Evolutionary conservation across 2,888 invertebrate genomes (phyloP).

Genomic region (Melanchra persicariae): DNA sequence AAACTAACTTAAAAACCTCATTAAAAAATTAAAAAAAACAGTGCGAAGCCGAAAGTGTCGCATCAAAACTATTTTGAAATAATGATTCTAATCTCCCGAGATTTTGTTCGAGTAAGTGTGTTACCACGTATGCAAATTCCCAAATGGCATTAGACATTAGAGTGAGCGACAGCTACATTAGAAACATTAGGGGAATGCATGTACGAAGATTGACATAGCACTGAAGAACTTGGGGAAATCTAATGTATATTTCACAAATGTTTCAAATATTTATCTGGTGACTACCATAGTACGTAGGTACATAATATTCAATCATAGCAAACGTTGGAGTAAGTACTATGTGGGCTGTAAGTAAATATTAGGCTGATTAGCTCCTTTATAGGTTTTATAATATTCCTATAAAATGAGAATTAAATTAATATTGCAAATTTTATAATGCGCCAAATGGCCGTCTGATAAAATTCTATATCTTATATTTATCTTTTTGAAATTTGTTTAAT

Average conservation of each 20-base stretch:
- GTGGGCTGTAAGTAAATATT: too few species aligned
- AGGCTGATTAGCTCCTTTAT: too few species aligned
- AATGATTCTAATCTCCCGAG: conserved; percentile 16
- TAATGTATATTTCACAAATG: conserved; percentile 15
- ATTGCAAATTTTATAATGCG: too few species aligned
- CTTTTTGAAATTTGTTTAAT: too few species aligned
- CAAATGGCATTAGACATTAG: conserved; percentile 56
- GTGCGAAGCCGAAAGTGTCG: neutral
- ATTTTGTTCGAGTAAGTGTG: conserved; percentile 19
- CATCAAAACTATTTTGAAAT: conserved; percentile 2
- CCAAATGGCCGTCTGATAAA: too few species aligned
- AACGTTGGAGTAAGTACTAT: neutral
- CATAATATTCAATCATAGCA: neutral
- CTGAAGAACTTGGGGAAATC: neutral
- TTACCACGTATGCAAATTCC: conserved; percentile 46
- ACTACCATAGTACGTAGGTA: neutral
- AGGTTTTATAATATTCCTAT: too few species aligned
- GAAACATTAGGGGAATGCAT: conserved; percentile 36
- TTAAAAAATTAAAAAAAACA: too few species aligned
- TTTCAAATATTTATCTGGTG: neutral
- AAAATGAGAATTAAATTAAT: too few species aligned
- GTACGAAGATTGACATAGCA: conserved; percentile 16
- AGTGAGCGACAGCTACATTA: conserved; percentile 57
- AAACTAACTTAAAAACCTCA: too few species aligned
- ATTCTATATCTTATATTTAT: too few species aligned